Percentiles rank a stretch among this genome's conserved stretches.
phyloP scores from a whole-genome alignment of 2,888 invertebrate species.

The Cheilosia grossa region DNA sequence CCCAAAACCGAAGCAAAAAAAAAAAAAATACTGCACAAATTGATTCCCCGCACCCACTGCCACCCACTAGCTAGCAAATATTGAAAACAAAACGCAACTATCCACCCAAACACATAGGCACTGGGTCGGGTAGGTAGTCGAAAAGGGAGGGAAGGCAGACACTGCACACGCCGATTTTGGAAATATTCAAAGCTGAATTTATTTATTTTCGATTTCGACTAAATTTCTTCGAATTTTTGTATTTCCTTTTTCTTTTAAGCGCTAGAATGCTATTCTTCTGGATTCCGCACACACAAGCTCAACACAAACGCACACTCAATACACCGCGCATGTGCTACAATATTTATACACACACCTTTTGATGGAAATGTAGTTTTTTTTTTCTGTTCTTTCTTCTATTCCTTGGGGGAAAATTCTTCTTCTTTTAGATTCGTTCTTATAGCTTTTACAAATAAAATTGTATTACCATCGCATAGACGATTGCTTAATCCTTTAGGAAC shows the following conservation, averaged over 20 bases:
- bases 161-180: not conserved
- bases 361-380: slow-evolving; percentile 35
- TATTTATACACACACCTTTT: slow-evolving; percentile 75
- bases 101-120: not conserved
- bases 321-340: slow-evolving; percentile 71
- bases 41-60: slow-evolving; percentile 12
- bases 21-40: slow-evolving; percentile 38
- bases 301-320: slow-evolving; percentile 29
- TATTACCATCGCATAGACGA: slow-evolving; percentile 31
- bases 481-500: slow-evolving; percentile 25
- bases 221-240: slow-evolving; percentile 31
- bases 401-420: slow-evolving; percentile 19
- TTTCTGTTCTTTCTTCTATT: slow-evolving; percentile 58
- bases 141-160: too few relatives aligned
- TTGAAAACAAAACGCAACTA: slow-evolving; percentile 26
- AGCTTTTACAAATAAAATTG: slow-evolving; percentile 7
- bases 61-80: slow-evolving; percentile 5
- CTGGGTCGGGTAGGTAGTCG: not conserved
- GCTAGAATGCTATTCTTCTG: slow-evolving; percentile 72
- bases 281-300: slow-evolving; percentile 56
- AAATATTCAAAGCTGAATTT: not conserved
- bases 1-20: not conserved
- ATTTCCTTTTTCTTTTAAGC: slow-evolving; percentile 57
- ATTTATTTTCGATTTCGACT: slow-evolving; percentile 26
- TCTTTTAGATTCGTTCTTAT: slow-evolving; percentile 10